Percentiles rank a stretch among this genome's conserved stretches.
Conservation (phyloP, 2,113 vertebrate species). For the Alethe diademata region DNA sequence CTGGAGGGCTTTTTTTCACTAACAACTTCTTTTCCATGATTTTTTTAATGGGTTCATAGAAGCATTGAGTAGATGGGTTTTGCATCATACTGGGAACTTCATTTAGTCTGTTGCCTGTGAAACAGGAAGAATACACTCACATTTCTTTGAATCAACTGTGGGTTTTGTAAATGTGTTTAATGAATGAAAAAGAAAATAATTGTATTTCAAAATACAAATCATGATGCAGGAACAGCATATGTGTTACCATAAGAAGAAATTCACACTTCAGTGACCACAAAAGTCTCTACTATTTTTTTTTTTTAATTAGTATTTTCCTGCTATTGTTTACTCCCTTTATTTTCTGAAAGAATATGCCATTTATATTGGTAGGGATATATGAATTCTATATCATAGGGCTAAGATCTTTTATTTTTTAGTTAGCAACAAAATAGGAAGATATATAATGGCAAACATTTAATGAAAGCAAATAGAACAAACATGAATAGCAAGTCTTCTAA, state of each 20-base stretch:
- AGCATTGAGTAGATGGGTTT: neutral
- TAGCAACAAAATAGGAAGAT: neutral
- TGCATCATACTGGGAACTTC: neutral
- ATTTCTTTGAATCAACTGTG: neutral
- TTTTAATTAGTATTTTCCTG: neutral
- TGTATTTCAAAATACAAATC: neutral
- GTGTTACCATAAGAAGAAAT: neutral
- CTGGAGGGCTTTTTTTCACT: neutral
- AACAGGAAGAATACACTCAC: neutral
- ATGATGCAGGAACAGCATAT: neutral
- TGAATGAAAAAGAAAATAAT: neutral
- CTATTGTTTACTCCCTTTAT: neutral
- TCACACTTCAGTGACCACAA: neutral
- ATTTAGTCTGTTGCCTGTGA: neutral
- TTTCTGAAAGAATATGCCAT: neutral
- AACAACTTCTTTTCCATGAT: neutral
- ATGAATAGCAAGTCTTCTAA: conserved; percentile 55
- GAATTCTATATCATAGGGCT: neutral
- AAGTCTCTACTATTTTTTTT: neutral
- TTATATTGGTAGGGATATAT: neutral
- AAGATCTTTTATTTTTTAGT: neutral
- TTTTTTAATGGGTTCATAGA: neutral
- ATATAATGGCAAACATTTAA: conserved; percentile 54
- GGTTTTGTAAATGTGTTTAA: neutral
- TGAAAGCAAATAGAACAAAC: conserved; percentile 61